Evolutionary conservation across 2,113 vertebrate species (phyloP).

Genomic region (Ardeotis arabs): DNA sequence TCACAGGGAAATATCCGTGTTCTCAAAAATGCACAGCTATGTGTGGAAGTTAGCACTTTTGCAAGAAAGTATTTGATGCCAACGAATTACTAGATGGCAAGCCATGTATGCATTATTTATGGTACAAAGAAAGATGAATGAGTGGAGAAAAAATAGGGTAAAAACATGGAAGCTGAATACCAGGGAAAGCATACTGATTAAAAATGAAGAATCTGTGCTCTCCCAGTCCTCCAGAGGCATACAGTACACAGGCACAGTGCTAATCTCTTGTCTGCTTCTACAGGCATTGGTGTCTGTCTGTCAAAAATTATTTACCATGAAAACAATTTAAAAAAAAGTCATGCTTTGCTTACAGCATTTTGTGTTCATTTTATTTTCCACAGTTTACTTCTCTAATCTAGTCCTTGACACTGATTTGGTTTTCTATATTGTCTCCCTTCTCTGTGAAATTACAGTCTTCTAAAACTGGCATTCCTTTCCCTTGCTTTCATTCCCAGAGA

Average conservation of each 20-base stretch:
- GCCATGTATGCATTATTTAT: not conserved
- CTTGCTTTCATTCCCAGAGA: not conserved
- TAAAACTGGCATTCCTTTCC: not conserved
- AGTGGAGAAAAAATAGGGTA: not conserved
- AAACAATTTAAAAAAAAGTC: not conserved
- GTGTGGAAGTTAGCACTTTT: constrained; percentile 36
- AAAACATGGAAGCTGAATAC: not conserved
- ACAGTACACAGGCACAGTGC: not conserved
- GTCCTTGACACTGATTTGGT: not conserved
- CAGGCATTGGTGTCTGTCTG: not conserved
- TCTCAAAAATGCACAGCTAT: constrained; percentile 29
- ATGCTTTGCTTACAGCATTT: not conserved
- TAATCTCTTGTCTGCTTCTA: not conserved
- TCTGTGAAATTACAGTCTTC: not conserved
- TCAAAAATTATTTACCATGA: not conserved
- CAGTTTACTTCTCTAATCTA: not conserved
- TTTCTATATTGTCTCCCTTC: not conserved
- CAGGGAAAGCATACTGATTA: not conserved
- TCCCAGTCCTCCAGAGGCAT: not conserved
- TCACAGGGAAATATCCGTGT: constrained; percentile 12
- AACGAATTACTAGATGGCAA: constrained; percentile 6
- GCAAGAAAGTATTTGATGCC: not conserved
- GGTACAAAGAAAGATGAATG: not conserved
- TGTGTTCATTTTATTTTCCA: not conserved
- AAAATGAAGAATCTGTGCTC: not conserved